Evolutionary conservation across 2,888 invertebrate genomes (phyloP), one percentile per base, ranked within the genome.

Genomic region (Cheilosia pagana): DNA sequence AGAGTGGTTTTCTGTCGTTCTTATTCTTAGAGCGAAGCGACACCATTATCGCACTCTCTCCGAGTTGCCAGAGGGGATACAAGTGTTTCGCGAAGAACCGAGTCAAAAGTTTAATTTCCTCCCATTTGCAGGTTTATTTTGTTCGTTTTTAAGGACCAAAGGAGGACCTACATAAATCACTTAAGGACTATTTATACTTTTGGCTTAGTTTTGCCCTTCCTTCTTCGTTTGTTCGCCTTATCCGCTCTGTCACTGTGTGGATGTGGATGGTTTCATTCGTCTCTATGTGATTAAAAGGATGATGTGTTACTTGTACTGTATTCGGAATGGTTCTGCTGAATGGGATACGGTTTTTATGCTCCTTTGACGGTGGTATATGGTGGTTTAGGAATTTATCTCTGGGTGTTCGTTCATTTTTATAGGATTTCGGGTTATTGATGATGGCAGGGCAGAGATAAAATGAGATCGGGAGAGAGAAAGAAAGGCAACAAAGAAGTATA

Each of bases 101-200:
- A 67, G 77, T 71, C 65, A 60, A 77, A 82, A 82, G 72, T 72
- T 82, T 72, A 78, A 82, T 82, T 78, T 82, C 78, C 72, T 72
- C 50, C 62, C 39, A 72, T 82, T 72, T 65, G 57, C 68, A 71
- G 71, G 59, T 77, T 28, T 14, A 55, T 35, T 31, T 28, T n/a
- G n/a, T 6, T 67, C 68, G 28, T 28, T 35, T 63, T 41, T 43
- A 59, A 81, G 77, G 81, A 71, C 81, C 70, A 75, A 53, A 28
- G 59, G 65, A 82, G 77, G 71, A 72, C 78, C 78, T 62, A 82
- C 77, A 82, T 82, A 82, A 82, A 82, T 78, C 82, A 82, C 82
- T 78, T 78, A 82, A 72, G 72, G 78, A 72, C 78, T 78, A 78
- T 78, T 81, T 79, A 62, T 78, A 72, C 57, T 55, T 77, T 77